phyloP scores from a whole-genome alignment of 2,113 vertebrate genomes.

The Mus musculus region DNA sequence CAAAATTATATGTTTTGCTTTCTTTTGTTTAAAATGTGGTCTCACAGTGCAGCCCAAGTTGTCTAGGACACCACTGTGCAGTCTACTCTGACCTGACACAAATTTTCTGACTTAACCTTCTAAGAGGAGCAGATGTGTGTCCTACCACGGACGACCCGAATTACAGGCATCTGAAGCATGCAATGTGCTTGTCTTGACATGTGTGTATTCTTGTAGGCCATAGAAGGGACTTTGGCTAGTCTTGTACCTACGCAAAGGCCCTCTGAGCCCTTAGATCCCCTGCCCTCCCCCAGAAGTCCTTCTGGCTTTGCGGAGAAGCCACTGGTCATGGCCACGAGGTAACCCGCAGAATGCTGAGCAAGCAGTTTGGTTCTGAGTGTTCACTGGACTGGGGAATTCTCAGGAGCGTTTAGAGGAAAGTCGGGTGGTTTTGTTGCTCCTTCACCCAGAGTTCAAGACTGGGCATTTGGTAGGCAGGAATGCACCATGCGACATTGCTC shows the following conservation, averaged over 20 bases:
- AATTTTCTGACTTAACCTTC: not conserved
- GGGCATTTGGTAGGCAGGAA: not conserved
- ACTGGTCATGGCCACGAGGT: not conserved
- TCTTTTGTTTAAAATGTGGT: not conserved
- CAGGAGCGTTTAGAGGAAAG: not conserved
- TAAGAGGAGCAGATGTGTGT: not conserved
- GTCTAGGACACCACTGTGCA: not conserved
- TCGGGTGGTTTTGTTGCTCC: not conserved
- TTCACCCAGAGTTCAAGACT: not conserved
- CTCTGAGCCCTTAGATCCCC: too few species aligned
- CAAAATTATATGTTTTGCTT: not conserved
- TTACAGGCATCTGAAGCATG: not conserved
- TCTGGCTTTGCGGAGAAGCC: not conserved
- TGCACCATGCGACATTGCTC: fast-evolving
- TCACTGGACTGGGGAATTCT: not conserved
- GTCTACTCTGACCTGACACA: not conserved
- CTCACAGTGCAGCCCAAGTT: not conserved
- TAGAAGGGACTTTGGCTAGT: not conserved
- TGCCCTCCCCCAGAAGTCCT: not conserved
- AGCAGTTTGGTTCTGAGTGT: not conserved
- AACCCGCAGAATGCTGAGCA: fast-evolving
- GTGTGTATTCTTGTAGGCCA: not conserved
- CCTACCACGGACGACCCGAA: not conserved
- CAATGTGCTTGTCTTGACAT: not conserved
- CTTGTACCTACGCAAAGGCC: not conserved